Evolutionary conservation across 2,888 invertebrate species (phyloP), one percentile per base, ranked within the genome.

Genomic region (Perithous albicinctus): DNA sequence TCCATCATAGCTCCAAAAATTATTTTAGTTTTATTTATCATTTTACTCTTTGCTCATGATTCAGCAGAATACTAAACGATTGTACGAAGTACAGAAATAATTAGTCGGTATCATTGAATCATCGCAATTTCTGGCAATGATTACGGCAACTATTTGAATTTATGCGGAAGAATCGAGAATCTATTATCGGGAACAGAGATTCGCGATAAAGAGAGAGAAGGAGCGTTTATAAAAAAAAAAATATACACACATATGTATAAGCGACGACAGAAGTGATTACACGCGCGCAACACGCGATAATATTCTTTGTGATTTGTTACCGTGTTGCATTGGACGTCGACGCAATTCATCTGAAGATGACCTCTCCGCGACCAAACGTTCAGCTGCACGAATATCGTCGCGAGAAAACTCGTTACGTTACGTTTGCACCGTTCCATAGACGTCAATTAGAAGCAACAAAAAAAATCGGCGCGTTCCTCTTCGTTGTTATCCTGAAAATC

Each of bases 171-270:
- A 38, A 69, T 35, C 23, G 38, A 51, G 54, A 35, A 54, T 38
- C 51, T 23, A 69, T 69, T 54, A 69, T 38, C 67, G 35, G 1
- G 29, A 32, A 51, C 38, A 38, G 18, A 61, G 38, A 61, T 61
- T 38, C 20, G 7, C 15, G n/a, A 38, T 41, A 23, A 61, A 38
- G 29, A 29, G 54, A 29, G 54, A 56, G 26, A n/a, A 3, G 59
- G 35, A 32, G 15, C 8, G 7, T 8, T 20, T 8, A 51, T 6
- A 59, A 59, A 59, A 56, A 56, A 59, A 8, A 8, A 12, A 54
- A 54, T 6, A n/a, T n/a, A n/a, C n/a, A n/a, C n/a, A n/a, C n/a
- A n/a, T n/a, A n/a, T n/a, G n/a, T n/a, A n/a, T n/a, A n/a, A n/a
- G n/a, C n/a, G 26, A 18, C 12, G 38, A 20, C 63, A 41, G 7